Evolutionary conservation across 1,140 invertebrate species (phyloP), one percentile per base, ranked within the genome.

Genomic region (Caligus rogercresseyi): DNA sequence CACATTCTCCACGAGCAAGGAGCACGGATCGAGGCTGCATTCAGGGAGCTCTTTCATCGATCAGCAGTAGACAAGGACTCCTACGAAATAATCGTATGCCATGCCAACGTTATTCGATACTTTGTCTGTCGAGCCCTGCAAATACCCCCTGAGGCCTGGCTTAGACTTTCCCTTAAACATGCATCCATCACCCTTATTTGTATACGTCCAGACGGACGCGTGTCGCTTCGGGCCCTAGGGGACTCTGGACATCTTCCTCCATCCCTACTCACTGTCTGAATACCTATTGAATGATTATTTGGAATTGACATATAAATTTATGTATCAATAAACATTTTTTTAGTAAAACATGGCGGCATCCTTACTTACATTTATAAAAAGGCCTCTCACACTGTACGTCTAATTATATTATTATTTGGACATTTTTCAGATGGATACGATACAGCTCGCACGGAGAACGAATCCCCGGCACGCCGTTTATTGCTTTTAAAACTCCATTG

Each of bases 81-180:
- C 7, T 93, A 88, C 72, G 95, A 95, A 54, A 71, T 99, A 24
- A 76, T 98, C 53, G 91, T 98, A 3, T 98, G 93, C 67, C 95
- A 99, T 76, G 93, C 88, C 14, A 99, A 98, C 76, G 93, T 98
- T 13, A 98, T 98, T 68, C 76, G 95, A 64, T 98, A 95, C 75
- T 95, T 98, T 75, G 83, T 95, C 16, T 98, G 93, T 77, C 81
- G 61, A 74, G 90, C 90, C 0, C 74, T 98, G n/a, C 95, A 99
- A 74, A 87, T 98, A 69, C 92, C 93, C 14, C 83, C 91, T 0
- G 91, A 98, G 75, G 94, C 85, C 14, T 99, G 95, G 95, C 75
- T 98, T 3, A 78, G 95, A 19, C 81, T 98, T 66, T 83, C 81
- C 23, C 75, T 98, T 11, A 85, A 88, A 71, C 86, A 98, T 74